These are phyloP conservation scores for Channa maculata DNA, from an alignment of 2,113 vertebrate genomes.

Conservation along the genomic window DNA sequence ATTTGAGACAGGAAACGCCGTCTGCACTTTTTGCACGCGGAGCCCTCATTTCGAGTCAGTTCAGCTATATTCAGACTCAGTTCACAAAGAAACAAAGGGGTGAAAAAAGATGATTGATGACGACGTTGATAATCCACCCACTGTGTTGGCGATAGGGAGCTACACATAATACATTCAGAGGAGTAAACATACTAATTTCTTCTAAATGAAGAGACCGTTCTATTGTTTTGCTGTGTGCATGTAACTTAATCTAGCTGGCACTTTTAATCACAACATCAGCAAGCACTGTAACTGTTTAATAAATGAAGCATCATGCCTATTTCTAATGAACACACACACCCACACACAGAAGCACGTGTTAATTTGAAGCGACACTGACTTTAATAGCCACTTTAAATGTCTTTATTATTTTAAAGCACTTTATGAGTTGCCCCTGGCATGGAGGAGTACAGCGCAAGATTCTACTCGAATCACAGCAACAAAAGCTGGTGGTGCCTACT, in stretches of 20 bases:
- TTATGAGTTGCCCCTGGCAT: slow-evolving; percentile 50
- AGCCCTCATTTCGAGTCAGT: not conserved
- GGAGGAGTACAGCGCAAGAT: slow-evolving; percentile 26
- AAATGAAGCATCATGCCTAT: slow-evolving; percentile 33
- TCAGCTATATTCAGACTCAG: not conserved
- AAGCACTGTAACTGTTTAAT: slow-evolving; percentile 34
- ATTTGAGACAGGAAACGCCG: not conserved
- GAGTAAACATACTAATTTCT: not conserved
- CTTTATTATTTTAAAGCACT: slow-evolving; percentile 74
- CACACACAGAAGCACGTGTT: slow-evolving; percentile 6
- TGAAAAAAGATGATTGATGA: slow-evolving; percentile 8
- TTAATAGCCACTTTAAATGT: slow-evolving; percentile 70
- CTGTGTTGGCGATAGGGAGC: not conserved
- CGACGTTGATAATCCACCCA: slow-evolving; percentile 17
- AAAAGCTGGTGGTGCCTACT: slow-evolving; percentile 16
- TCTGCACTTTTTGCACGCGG: not conserved
- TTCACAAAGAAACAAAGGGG: not conserved
- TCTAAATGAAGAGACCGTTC: slow-evolving; percentile 10
- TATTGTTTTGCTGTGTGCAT: not conserved
- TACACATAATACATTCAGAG: not conserved
- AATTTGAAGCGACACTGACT: slow-evolving; percentile 65
- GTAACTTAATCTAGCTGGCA: not conserved
- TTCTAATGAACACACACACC: not conserved
- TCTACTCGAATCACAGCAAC: slow-evolving; percentile 39
- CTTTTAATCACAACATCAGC: slow-evolving; percentile 28